phyloP scores from a whole-genome alignment of 2,888 invertebrate genomes.

The Tipula vernalis region DNA sequence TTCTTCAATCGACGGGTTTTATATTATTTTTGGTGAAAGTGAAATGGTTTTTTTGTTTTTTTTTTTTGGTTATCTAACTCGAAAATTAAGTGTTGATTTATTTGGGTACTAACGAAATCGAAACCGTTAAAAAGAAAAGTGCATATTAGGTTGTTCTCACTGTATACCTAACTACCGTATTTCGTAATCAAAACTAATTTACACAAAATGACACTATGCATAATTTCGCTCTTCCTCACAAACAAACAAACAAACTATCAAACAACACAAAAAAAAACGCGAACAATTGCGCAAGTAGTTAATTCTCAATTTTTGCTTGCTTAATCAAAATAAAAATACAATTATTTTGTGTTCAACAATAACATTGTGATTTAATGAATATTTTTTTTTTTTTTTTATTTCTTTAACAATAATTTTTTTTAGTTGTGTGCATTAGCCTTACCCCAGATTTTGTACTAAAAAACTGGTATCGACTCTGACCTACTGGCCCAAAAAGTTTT shows the following conservation, averaged over 20 bases:
- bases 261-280: neutral
- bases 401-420: neutral
- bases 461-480: conserved; percentile 27
- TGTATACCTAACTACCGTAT: neutral
- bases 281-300: neutral
- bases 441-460: conserved; percentile 11
- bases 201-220: neutral
- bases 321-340: neutral
- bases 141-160: neutral
- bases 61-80: neutral
- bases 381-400: conserved; percentile 6
- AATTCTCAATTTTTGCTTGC: neutral
- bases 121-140: neutral
- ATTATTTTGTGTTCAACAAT: neutral
- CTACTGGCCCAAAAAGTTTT: conserved; percentile 27
- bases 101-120: neutral
- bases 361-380: neutral
- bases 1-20: neutral
- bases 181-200: neutral
- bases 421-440: conserved; percentile 9
- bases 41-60: neutral
- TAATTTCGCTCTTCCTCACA: neutral
- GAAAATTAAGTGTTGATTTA: neutral
- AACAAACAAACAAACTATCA: neutral
- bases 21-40: neutral